Evolutionary conservation across 2,113 vertebrate genomes (phyloP).

Genomic region (Brienomyrus longianalis): DNA sequence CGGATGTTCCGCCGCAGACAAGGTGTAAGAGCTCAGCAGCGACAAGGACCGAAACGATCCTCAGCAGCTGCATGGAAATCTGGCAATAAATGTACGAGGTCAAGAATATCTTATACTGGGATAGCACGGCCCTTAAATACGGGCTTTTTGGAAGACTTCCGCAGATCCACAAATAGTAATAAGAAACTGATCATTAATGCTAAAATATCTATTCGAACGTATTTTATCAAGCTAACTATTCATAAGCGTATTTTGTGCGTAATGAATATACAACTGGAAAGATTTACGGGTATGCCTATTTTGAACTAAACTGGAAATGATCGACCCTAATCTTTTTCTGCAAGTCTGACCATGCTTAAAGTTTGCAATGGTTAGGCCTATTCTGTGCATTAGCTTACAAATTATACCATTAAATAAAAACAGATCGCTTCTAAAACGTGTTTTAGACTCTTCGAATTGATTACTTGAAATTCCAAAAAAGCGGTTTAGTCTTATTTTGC

Average conservation of each 20-base stretch:
- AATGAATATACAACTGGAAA: background rate
- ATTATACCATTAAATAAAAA: background rate
- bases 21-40: slow-evolving; percentile 15
- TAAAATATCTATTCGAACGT: background rate
- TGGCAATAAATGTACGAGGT: background rate
- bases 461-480: background rate
- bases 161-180: background rate
- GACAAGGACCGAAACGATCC: background rate
- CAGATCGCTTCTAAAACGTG: background rate
- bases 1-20: background rate
- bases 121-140: background rate
- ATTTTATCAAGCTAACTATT: background rate
- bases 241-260: background rate
- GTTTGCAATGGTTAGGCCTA: background rate
- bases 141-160: background rate
- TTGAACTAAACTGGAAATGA: background rate
- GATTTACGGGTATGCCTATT: background rate
- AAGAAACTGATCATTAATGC: background rate
- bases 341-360: background rate
- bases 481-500: background rate
- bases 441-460: background rate
- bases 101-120: background rate
- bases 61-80: background rate
- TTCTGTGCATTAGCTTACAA: background rate
- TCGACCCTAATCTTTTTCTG: background rate